Percentiles rank a stretch among this genome's conserved stretches.
phyloP scores from a whole-genome alignment of 2,888 invertebrate genomes.

The Drosophila fulvimacula region DNA sequence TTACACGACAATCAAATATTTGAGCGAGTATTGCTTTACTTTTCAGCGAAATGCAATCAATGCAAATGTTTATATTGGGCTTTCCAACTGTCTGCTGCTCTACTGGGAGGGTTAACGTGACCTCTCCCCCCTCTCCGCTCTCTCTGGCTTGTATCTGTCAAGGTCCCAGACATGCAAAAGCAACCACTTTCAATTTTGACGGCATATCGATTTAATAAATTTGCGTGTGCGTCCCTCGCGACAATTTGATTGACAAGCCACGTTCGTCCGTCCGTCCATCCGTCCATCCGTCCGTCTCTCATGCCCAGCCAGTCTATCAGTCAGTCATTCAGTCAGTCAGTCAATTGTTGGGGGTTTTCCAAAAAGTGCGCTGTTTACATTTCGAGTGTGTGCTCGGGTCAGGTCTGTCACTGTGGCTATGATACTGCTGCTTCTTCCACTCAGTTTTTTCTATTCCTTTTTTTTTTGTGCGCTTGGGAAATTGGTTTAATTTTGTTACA shows the following conservation, averaged over 20 bases:
- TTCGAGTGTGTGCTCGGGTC: constrained; percentile 41
- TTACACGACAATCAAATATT: constrained; percentile 75
- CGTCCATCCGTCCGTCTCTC: neutral
- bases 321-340: constrained; percentile 24
- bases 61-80: constrained; percentile 76
- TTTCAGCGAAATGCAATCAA: constrained; percentile 70
- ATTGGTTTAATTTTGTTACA: constrained; percentile 67
- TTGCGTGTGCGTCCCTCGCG: constrained; percentile 74
- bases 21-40: constrained; percentile 43
- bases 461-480: constrained; percentile 29
- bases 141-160: constrained; percentile 51
- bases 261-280: constrained; percentile 15
- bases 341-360: constrained; percentile 41
- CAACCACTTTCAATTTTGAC: constrained; percentile 78
- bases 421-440: constrained; percentile 34
- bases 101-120: neutral
- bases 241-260: constrained; percentile 75
- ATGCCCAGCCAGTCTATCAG: neutral
- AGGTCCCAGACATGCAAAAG: constrained; percentile 61
- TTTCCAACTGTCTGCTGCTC: constrained; percentile 55
- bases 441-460: constrained; percentile 1
- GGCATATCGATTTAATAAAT: constrained; percentile 80
- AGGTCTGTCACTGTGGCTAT: constrained; percentile 26
- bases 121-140: neutral
- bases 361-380: constrained; percentile 51